Evolutionary conservation across 2,113 vertebrate species (phyloP), one percentile per base, ranked within the genome.

Genomic region (Cromileptes altivelis): DNA sequence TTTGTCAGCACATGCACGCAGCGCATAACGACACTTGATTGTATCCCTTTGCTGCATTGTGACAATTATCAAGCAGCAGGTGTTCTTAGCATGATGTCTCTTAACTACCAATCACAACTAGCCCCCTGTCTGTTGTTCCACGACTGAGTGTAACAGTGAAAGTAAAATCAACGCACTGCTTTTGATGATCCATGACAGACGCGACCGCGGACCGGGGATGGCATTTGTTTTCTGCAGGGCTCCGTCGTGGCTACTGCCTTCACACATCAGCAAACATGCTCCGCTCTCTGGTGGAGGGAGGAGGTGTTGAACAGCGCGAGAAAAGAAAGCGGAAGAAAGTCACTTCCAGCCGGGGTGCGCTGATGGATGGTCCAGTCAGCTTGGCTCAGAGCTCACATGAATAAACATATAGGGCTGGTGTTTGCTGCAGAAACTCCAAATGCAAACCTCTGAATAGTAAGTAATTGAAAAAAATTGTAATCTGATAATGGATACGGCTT

Each of bases 11-110:
- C n/a, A 33, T 23, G 64, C 73, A 61, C 2, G 8, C 71, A 33
- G 73, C 60, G 78, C 60, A 74, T 70, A 75, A 73, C 78, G 30
- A 60, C 0, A 14, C 55, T 53, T 72, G 78, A 85, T 88, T 85
- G 75, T 78, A 68, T 80, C 76, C 68, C 49, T 81, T 40, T 61
- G 57, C 57, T 62, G 4, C 77, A 70, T 78, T 77, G 82, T 75
- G 64, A 86, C 87, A 89, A 91, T 93, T 89, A 92, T 67, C 75
- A 69, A 67, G 61, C 90, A 86, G 88, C 89, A 88, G 86, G 86
- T 81, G 82, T 70, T 82, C 89, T 60, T 56, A 45, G 67, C 50
- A 30, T 56, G 62, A 70, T 84, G 63, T 70, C 60, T 82, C 81
- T 86, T 85, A 88, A 86, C 85, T 74, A 89, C 69, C 86, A 86